phyloP scores from a whole-genome alignment of 2,888 invertebrate species.

The Gastrophysa polygoni region DNA sequence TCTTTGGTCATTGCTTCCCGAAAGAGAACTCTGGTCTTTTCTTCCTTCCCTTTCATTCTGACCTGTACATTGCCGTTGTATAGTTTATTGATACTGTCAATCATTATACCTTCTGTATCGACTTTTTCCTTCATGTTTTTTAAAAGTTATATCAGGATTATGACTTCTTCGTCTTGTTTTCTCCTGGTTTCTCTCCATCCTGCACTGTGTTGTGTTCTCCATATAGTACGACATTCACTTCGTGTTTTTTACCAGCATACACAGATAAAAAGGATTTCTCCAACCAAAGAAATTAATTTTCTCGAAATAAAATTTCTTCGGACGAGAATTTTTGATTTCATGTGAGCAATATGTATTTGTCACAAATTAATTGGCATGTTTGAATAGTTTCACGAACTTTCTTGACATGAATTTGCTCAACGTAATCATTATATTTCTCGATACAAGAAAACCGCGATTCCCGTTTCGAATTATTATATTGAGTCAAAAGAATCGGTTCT shows the following conservation, averaged over 20 bases:
- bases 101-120: slow-evolving; percentile 12
- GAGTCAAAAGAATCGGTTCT: too few species aligned
- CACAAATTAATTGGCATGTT: too few species aligned
- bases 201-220: not conserved
- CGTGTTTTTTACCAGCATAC: not conserved
- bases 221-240: not conserved
- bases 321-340: too few species aligned
- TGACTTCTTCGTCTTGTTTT: not conserved
- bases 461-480: too few species aligned
- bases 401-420: too few species aligned
- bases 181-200: slow-evolving; percentile 3
- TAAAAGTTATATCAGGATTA: slow-evolving; percentile 5
- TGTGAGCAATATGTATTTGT: too few species aligned
- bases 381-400: too few species aligned
- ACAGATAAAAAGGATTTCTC: too few species aligned
- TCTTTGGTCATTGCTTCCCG: not conserved
- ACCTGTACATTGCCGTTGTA: slow-evolving; percentile 12
- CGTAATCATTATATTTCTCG: too few species aligned
- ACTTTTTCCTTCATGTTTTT: slow-evolving; percentile 15
- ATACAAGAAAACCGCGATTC: too few species aligned
- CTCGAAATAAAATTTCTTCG: too few species aligned
- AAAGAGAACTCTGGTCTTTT: slow-evolving; percentile 6
- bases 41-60: slow-evolving; percentile 17
- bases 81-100: slow-evolving; percentile 5
- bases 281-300: too few species aligned